Base-by-base conservation (phyloP, 2,888 invertebrate genomes). In the Hydriomena furcata region DNA sequence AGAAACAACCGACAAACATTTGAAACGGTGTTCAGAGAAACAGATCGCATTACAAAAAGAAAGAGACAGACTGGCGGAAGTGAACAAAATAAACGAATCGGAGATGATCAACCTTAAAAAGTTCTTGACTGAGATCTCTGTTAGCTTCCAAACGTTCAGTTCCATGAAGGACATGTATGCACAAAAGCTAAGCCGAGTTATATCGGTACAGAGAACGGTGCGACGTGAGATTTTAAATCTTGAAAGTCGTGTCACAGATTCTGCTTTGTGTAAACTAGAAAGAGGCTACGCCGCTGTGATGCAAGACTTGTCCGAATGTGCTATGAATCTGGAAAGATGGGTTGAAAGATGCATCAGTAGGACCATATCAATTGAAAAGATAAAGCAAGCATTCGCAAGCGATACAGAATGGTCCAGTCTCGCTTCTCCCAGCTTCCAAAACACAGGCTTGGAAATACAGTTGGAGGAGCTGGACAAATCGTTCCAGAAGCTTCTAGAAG, bases 251-350 rank as follows among this genome's bases (percentile, higher is more conserved):
- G 60, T 83, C 27, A 69, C 71, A 0, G 83, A 82, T 24, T 59
- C 71, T 1, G 59, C 70, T 1, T 76, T 84, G 80, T 79, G 81
- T 44, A 78, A 72, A 17, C 52, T 90, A 8, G 89, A 89, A 58
- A 68, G 89, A 1, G 83, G 79, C 0, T 86, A 85, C 42, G 82
- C 82, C 1, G 85, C 84, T 0, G 80, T 72, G 0, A 80, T 85
- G 81, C 89, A 88, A 56, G 90, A 90, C 55, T 58, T 88, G 34
- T 61, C 79, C 0, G 88, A 89, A 56, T 78, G 80, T 40, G 71
- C 80, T 0, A 73, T 89, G 79, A 84, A 79, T 51, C 55, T 89
- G 50, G 79, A 87, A 53, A 73, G 89, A 21, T 90, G 90, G 90
- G 79, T 80, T 12, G 88, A 88, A 61, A 71, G 84, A 0, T 76